Conservation (phyloP, 1,140 invertebrate species). For the Drosophila persimilis region DNA sequence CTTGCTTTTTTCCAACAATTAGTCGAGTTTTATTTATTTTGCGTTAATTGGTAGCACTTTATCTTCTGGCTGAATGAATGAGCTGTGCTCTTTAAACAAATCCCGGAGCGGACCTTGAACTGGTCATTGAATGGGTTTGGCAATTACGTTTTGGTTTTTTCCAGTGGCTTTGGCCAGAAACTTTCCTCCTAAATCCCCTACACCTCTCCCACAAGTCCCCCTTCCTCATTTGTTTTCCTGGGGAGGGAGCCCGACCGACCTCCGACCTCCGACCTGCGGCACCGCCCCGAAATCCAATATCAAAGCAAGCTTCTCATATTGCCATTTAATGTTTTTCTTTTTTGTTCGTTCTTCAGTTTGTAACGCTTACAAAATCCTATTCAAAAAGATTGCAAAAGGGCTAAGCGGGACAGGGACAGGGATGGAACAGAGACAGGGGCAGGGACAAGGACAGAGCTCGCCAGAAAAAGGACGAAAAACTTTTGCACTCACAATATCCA, state of each 20-base stretch:
- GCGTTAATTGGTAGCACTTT: slow-evolving; percentile 83
- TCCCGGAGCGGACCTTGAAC: slow-evolving; percentile 62
- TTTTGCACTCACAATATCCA: slow-evolving; percentile 76
- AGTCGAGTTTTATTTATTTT: slow-evolving; percentile 83
- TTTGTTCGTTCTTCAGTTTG: slow-evolving; percentile 67
- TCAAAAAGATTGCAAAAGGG: slow-evolving; percentile 78
- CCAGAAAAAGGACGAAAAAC: slow-evolving; percentile 64
- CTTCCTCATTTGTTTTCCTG: slow-evolving; percentile 10
- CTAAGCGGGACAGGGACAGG: slow-evolving; percentile 16
- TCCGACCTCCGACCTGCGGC: slow-evolving; percentile 3
- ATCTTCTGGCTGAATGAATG: slow-evolving; percentile 79
- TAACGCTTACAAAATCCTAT: slow-evolving; percentile 76
- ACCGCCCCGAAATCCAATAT: slow-evolving; percentile 71
- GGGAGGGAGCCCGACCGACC: slow-evolving; percentile 13
- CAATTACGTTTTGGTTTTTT: slow-evolving; percentile 63
- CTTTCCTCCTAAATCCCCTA: slow-evolving; percentile 13
- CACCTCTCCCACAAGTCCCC: slow-evolving; percentile 13
- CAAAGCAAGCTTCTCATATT: slow-evolving; percentile 72
- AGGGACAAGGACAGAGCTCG: slow-evolving; percentile 1
- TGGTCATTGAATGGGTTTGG: slow-evolving; percentile 57
- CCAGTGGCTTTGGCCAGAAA: slow-evolving; percentile 19
- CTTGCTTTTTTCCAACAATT: slow-evolving; percentile 74
- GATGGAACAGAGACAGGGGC: not conserved
- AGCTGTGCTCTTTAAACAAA: slow-evolving; percentile 79
- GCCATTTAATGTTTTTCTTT: slow-evolving; percentile 75